Evolutionary conservation across 2,113 vertebrate species (phyloP), one percentile per base, ranked within the genome.

Genomic region (Harpagus bidentatus): DNA sequence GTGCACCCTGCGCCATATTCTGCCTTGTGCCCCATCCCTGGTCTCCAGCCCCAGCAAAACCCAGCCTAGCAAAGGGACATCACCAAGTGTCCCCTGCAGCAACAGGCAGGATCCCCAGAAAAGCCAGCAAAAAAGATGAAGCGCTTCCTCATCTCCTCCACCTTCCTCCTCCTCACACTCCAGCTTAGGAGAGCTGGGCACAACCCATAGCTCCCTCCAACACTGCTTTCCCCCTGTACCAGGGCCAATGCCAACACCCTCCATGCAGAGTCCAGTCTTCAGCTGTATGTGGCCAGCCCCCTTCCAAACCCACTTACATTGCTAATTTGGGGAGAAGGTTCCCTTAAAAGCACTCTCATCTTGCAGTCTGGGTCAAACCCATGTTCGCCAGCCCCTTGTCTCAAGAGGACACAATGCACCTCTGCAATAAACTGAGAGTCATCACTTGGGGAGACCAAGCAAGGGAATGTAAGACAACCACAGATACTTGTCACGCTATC

Each of bases 221-320:
- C n/a, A 59, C 0, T 0, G 31, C 36, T 61, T 62, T 78, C 7
- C 15, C 26, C 10, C 15, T 38, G 12, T 28, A 59, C 13, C 32
- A 67, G 5, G 21, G 34, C 16, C 45, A 52, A 69, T 40, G 34
- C 10, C 31, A 63, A 43, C 47, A 63, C 9, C 16, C 18, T 61
- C 31, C 16, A 19, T 67, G 67, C 58, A 80, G 38, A 90, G 58
- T 28, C 17, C 40, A 45, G 20, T 21, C 29, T 23, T 40, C 34
- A 71, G 10, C 20, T 12, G 2, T 9, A 14, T 4, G 11, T 29
- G 29, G 7, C 36, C 55, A 86, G 10, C 7, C 16, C 13, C 36
- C 13, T 48, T 48, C 48, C 31, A 81, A 77, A 52, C 9, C 36
- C 40, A 56, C 50, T 36, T 26, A 40, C 13, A 10, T 22, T 8